phyloP scores from a whole-genome alignment of 1,140 invertebrate species.

The Orchesella cincta region DNA sequence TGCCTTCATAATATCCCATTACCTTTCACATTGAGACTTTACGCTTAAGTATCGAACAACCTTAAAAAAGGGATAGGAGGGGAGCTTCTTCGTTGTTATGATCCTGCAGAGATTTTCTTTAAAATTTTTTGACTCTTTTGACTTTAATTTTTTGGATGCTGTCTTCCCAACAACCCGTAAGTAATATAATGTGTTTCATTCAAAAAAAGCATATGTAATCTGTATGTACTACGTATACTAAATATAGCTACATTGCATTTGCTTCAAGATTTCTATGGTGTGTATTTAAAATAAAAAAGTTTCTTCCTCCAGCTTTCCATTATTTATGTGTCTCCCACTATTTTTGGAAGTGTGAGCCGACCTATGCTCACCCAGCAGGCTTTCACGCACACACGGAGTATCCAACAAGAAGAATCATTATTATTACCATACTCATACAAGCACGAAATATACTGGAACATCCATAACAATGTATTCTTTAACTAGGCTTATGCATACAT shows the following conservation, averaged over 20 bases:
- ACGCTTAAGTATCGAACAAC: not conserved
- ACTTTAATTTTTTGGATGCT: constrained; percentile 20
- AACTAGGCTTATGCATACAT: not conserved
- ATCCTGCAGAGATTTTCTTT: constrained; percentile 17
- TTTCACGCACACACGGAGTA: constrained; percentile 19
- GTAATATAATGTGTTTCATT: not conserved
- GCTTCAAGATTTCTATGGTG: no score
- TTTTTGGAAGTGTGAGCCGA: constrained; percentile 27
- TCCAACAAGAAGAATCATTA: not conserved
- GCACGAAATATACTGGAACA: no score
- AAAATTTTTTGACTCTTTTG: constrained; percentile 13
- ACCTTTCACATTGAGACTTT: not conserved
- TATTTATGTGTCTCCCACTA: constrained; percentile 30
- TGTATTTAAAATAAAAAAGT: not conserved
- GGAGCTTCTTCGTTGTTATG: constrained; percentile 1
- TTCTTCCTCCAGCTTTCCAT: constrained; percentile 6
- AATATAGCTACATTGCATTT: no score
- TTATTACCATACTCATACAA: no score
- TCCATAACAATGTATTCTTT: not conserved
- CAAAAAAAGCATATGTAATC: no score
- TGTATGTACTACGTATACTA: no score
- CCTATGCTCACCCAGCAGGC: constrained; percentile 23
- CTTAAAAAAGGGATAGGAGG: not conserved
- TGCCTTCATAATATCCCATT: not conserved
- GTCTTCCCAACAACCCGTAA: not conserved